Percentiles rank a stretch among this genome's conserved stretches.
These are phyloP conservation scores for Bovichtus diacanthus DNA, from an alignment of 2,797 vertebrate species.

Conservation along the genomic window DNA sequence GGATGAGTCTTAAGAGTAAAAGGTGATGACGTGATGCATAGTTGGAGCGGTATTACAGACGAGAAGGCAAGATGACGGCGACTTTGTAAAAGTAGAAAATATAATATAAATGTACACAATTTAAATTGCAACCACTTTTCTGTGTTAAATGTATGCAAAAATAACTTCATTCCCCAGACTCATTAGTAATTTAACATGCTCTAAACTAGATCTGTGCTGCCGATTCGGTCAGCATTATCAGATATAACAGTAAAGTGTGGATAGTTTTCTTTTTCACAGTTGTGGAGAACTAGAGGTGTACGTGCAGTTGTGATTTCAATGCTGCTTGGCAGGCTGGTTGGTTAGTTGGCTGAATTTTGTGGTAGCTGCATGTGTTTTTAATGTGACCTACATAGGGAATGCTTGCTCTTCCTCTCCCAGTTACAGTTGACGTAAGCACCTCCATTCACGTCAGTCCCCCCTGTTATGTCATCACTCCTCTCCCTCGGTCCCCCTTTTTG, in stretches of 20 bases:
- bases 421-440: constrained; percentile 85
- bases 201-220: constrained; percentile 27
- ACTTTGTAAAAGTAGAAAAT: neutral
- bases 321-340: constrained; percentile 31
- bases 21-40: neutral
- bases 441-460: constrained; percentile 66
- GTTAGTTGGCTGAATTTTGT: constrained; percentile 69
- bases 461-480: constrained; percentile 78
- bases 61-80: neutral
- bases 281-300: neutral
- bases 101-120: neutral
- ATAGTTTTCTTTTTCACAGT: constrained; percentile 23
- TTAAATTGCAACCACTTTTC: neutral
- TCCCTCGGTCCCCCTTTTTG: constrained; percentile 19
- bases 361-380: constrained; percentile 77
- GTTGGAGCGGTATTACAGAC: neutral
- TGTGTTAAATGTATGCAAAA: neutral
- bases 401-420: constrained; percentile 78
- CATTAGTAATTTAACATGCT: constrained; percentile 49
- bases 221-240: constrained; percentile 20
- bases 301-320: constrained; percentile 44
- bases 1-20: neutral
- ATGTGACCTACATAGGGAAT: constrained; percentile 85
- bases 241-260: neutral
- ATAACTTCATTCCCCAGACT: constrained; percentile 34